Percentiles rank a stretch among this genome's conserved stretches.
These are phyloP conservation scores for Pelmatolapia mariae DNA, from an alignment of 2,113 vertebrate species.

Conservation along the genomic window DNA sequence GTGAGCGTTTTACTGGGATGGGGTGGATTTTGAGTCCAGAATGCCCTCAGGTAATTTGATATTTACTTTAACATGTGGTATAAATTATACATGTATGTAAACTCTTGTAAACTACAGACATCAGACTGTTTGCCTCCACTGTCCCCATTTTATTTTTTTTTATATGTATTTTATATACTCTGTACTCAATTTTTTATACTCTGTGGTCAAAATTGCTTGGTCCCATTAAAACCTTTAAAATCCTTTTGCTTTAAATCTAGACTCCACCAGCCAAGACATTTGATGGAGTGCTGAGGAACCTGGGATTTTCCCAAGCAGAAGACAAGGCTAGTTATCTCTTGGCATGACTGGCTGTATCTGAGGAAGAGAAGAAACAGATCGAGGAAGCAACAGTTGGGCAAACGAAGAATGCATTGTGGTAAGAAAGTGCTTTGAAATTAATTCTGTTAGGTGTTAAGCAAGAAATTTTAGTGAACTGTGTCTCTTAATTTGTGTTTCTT, in stretches of 20 bases:
- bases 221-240: not conserved
- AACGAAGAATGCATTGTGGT: not conserved
- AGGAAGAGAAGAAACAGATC: not conserved
- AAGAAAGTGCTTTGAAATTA: not conserved
- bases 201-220: not conserved
- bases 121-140: not conserved
- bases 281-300: not conserved
- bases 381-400: not conserved
- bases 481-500: too few relatives aligned
- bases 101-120: not conserved
- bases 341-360: not conserved
- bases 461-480: too few relatives aligned
- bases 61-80: not conserved
- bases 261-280: not conserved
- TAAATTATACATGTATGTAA: not conserved
- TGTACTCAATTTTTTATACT: not conserved
- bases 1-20: not conserved
- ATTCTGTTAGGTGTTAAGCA: not conserved
- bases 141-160: too few relatives aligned
- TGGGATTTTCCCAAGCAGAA: not conserved
- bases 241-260: not conserved
- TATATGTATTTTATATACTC: too few relatives aligned
- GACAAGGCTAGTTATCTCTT: not conserved
- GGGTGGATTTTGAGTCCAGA: not conserved
- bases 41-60: not conserved